phyloP scores from a whole-genome alignment of 2,797 vertebrate genomes.

The Cirrhinus molitorella region DNA sequence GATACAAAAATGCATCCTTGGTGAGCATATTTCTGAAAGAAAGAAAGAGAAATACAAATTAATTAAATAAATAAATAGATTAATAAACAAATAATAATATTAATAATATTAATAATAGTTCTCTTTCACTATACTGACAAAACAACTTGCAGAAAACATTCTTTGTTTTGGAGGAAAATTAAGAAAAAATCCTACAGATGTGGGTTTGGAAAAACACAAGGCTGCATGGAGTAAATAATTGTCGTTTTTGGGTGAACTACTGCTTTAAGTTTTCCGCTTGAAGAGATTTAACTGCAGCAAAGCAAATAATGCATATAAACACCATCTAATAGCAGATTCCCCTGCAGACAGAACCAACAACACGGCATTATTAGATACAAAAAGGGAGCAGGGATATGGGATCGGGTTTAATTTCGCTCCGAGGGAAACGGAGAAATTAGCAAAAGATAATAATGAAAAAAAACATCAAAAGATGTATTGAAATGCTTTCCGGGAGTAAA shows the following conservation, averaged over 20 bases:
- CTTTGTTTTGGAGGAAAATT: no score
- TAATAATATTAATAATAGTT: no score
- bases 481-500: not conserved
- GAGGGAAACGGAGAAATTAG: slow-evolving; percentile 1
- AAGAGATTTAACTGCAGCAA: slow-evolving; percentile 10
- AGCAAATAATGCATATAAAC: slow-evolving; percentile 20
- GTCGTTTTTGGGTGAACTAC: not conserved
- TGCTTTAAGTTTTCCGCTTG: not conserved
- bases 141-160: no score
- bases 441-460: slow-evolving; percentile 20
- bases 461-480: slow-evolving; percentile 9
- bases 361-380: slow-evolving; percentile 16
- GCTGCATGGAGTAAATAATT: not conserved
- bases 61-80: no score
- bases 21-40: no score
- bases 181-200: not conserved
- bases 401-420: slow-evolving; percentile 17
- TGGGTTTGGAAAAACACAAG: slow-evolving; percentile 8
- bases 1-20: no score
- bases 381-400: not conserved
- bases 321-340: slow-evolving; percentile 1
- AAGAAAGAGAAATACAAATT: no score
- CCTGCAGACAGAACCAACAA: slow-evolving; percentile 10
- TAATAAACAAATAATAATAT: no score
- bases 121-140: no score